A percentile compares a stretch with the other conserved stretches of the same genome.
These are phyloP conservation scores for Cebus imitator DNA, from an alignment of 2,113 vertebrate species.

Conservation along the genomic window DNA sequence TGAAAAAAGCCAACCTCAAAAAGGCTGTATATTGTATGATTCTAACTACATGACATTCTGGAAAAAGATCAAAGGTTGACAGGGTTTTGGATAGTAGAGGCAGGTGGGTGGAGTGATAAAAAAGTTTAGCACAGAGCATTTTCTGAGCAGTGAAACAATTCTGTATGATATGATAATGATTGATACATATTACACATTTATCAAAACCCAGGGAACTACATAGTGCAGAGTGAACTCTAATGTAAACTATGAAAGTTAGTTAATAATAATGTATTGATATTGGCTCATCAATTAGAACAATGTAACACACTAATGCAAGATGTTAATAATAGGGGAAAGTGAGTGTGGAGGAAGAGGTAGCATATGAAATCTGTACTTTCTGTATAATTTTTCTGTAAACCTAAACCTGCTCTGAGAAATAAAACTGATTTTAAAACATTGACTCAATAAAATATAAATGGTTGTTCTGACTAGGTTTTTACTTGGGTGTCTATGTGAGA, in stretches of 20 bases:
- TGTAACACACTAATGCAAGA: neutral
- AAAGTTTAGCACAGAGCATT: neutral
- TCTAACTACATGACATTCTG: neutral
- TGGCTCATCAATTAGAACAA: neutral
- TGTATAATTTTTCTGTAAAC: neutral
- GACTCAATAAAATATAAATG: neutral
- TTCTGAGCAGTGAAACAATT: neutral
- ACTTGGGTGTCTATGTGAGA: neutral
- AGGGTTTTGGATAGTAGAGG: neutral
- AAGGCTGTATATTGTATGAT: neutral
- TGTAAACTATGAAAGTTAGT: neutral
- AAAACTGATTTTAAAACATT: constrained; percentile 13
- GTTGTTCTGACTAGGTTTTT: neutral
- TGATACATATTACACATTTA: neutral
- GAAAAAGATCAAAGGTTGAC: neutral
- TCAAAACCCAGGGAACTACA: neutral
- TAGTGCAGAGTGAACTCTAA: neutral
- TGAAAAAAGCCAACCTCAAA: neutral
- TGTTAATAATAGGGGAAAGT: neutral
- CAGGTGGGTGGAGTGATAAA: neutral
- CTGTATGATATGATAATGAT: neutral
- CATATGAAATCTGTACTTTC: neutral
- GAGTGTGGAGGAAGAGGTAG: neutral
- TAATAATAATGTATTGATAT: neutral
- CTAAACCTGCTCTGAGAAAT: neutral